Base-by-base conservation (phyloP, 64 coral and sea anemone species). In the Stichodactyla helianthus region DNA sequence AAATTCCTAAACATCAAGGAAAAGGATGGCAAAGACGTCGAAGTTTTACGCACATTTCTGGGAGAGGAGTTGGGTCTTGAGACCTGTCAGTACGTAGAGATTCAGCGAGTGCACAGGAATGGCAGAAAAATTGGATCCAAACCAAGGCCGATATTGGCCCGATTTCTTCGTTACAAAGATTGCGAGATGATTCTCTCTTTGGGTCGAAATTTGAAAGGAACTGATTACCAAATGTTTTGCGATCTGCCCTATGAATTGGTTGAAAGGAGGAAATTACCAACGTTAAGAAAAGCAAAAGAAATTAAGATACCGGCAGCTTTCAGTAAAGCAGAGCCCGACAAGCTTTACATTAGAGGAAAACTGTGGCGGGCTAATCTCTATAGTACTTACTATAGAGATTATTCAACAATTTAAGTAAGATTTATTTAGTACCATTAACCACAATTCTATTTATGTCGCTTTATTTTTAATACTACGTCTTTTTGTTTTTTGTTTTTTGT, bases 211-310 rank as follows among this genome's bases (percentile, higher is more conserved):
- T 52, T 84, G 13, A 59, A 84, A 55, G 82, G 82, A 54, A 56
- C 82, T 12, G 54, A 55, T 56, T 84, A 52, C 54, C 52, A 59
- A 6, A 84, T 84, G 82, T 84, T 84, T 17, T 14, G 18, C 12
- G 53, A 84, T 84, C 82, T 84, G n/a, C 82, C 82, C 5, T 84
- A 84, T 12, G 82, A 84, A 84, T 54, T 84, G 2, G 54, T 84
- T 59, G 13, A 84, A 17, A 84, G 0, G 54, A 84, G 82, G 15
- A 58, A 84, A 59, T 13, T 31, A 14, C 20, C 82, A 23, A 84
- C 82, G n/a, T 59, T 58, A 11, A 84, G 7, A 0, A 84, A 84
- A 84, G 82, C 82, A 0, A 84, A 84, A 23, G 54, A 20, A 84
- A 84, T 61, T 84, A 59, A 59, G 15, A 84, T 84, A 6, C 82